These are phyloP conservation scores for Clarias batrachus DNA, from an alignment of 2,113 vertebrate species.

Conservation along the genomic window DNA sequence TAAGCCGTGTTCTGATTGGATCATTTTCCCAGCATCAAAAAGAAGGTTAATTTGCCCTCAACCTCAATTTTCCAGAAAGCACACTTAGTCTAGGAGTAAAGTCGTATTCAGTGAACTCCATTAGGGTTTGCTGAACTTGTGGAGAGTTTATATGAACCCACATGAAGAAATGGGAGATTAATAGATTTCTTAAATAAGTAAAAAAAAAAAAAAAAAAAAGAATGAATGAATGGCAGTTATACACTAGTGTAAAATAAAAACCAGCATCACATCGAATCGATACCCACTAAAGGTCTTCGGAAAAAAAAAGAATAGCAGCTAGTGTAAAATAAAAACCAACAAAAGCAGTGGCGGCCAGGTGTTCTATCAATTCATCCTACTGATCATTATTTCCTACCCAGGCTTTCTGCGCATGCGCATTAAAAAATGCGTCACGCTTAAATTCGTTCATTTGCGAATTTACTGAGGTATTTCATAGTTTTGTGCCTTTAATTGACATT, in stretches of 20 bases:
- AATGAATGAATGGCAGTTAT: not conserved
- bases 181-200: not conserved
- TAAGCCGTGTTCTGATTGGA: not conserved
- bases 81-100: not conserved
- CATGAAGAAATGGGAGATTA: not conserved
- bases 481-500: too few species aligned
- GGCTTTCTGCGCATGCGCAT: too few species aligned
- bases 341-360: not conserved
- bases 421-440: too few species aligned
- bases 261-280: too few species aligned
- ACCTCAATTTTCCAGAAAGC: slow-evolving; percentile 4
- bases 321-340: too few species aligned
- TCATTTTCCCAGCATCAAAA: not conserved
- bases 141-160: slow-evolving; percentile 3
- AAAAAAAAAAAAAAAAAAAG: not conserved
- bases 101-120: not conserved
- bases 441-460: too few species aligned
- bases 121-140: not conserved
- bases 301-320: too few species aligned
- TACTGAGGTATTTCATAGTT: too few species aligned
- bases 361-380: too few species aligned
- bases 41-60: slow-evolving; percentile 14
- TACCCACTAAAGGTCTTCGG: too few species aligned
- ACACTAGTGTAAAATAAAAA: too few species aligned
- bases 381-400: too few species aligned